Base-by-base conservation (phyloP, 2,113 vertebrate species). In the Campylorhamphus procurvoides region DNA sequence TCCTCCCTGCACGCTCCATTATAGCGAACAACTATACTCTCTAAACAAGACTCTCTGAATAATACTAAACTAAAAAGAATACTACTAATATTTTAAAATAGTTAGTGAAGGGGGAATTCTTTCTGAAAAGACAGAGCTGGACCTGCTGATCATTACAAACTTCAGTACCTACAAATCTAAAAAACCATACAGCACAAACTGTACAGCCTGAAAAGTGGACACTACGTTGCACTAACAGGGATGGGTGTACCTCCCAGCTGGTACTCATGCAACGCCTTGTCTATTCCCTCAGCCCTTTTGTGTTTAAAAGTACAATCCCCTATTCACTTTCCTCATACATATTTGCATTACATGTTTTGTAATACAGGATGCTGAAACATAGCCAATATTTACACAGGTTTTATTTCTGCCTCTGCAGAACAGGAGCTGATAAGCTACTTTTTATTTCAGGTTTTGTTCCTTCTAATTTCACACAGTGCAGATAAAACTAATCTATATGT, bases 381-480 rank as follows among this genome's bases (percentile, higher is more conserved):
- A 75, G 92, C 87, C 93, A 96, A 49, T 71, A 86, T 91, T 94
- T 77, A 93, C 76, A 71, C 18, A 71, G 67, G 52, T 88, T 91
- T 93, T 50, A 91, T 79, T 88, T 84, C 72, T 85, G 83, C 64
- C 29, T 72, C 76, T 59, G 35, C 79, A 88, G 85, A 96, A 91
- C 82, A 90, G 73, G 37, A 80, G 60, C 62, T 80, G 88, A 97
- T 92, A 93, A 96, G 92, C 56, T 86, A 84, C 59, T 79, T 88
- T 93, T 95, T 93, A 68, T 90, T 93, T 91, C 90, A 81, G 83
- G 83, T 89, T 92, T 89, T 96, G 90, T 93, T 95, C 92, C 64
- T 95, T 94, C 31, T 88, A 93, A 94, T 94, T 96, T 96, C 85
- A 86, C 68, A 81, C 5, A 42, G 72, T 17, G 56, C n/a, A 84